Evolutionary conservation across 2,113 vertebrate species (phyloP), one percentile per base, ranked within the genome.

Genomic region (Coryphaenoides rupestris): DNA sequence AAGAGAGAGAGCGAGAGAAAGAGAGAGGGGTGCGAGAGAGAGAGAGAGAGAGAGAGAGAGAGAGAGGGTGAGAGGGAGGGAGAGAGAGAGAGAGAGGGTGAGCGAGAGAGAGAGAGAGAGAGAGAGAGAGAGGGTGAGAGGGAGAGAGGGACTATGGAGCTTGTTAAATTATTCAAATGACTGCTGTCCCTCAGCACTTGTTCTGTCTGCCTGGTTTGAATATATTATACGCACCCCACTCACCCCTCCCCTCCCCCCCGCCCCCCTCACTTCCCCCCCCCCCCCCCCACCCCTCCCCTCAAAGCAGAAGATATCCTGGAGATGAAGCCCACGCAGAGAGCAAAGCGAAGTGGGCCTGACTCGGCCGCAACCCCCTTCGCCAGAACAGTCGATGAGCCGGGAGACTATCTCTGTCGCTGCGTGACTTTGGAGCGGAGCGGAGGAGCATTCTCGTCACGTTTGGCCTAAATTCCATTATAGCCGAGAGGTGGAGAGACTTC

Each of bases 91-190:
- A 16, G 52, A 58, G 65, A 75, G 79, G 73, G 67, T 72, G 60
- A 46, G 40, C 23, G 21, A 21, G 10, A 45, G 13, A 54, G 73
- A 75, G 70, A 40, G 4, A 56, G 33, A 53, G 58, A 52, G 33
- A 60, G 71, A 26, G 63, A 55, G 71, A 21, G 17, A 16, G 50
- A 61, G 66, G 73, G 79, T 72, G 66, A 75, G 63, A 40, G 24
- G 28, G 21, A n/a, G 10, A 46, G 17, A 54, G 73, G 76, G 77
- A 55, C 72, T 75, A 79, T 53, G 17, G 61, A 82, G 83, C 74
- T 75, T 84, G 74, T 86, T 91, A 80, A 88, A 88, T 89, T 87
- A 89, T 91, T 91, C 80, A 89, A 77, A 82, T 86, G 83, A 74
- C 63, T 70, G 70, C 82, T 77, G 81, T 86, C 82, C 86, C 83